Base-by-base conservation (phyloP, 2,888 invertebrate genomes). In the Perdita meconis region DNA sequence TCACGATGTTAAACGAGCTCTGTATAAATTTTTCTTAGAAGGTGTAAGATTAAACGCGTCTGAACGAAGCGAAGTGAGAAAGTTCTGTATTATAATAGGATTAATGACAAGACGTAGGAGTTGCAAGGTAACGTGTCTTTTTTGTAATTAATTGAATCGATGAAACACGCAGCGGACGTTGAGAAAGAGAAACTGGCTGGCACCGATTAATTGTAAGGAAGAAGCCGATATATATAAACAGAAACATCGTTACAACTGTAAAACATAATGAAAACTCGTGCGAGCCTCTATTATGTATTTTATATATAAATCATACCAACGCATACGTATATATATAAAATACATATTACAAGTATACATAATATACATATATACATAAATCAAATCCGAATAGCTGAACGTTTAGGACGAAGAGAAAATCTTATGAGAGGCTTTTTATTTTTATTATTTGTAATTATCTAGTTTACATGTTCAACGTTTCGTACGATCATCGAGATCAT, bases 211-310 rank as follows among this genome's bases (percentile, higher is more conserved):
- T 71, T 65, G 61, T 70, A 59, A 71, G 77, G 80, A 79, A 76
- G 71, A 83, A 85, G 80, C 79, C 40, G 26, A 59, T 16, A 59
- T 42, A 26, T 59, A 26, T 59, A 59, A 44, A 82, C 75, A 30
- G 24, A 55, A 36, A 51, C 44, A 30, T 26, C 36, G 57, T 51
- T 51, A 34, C 26, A 73, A 65, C 64, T 72, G 59, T 65, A 65
- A 75, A 75, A 71, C 56, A 47, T 19, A 19, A 50, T 55, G 47
- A 86, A n/a, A 87, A 87, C 85, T 86, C 87, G 86, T 88, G 88
- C 87, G 88, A 89, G 91, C 90, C 90, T 90, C 90, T 89, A 90
- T 90, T 88, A 89, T 91, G 91, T 91, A 91, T 91, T 91, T 91
- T 91, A 90, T 91, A 90, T 90, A 90, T 89, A 90, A 85, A 89